Evolutionary conservation across 2,888 invertebrate species (phyloP), one percentile per base, ranked within the genome.

Genomic region (Drosophila nigritarsus): DNA sequence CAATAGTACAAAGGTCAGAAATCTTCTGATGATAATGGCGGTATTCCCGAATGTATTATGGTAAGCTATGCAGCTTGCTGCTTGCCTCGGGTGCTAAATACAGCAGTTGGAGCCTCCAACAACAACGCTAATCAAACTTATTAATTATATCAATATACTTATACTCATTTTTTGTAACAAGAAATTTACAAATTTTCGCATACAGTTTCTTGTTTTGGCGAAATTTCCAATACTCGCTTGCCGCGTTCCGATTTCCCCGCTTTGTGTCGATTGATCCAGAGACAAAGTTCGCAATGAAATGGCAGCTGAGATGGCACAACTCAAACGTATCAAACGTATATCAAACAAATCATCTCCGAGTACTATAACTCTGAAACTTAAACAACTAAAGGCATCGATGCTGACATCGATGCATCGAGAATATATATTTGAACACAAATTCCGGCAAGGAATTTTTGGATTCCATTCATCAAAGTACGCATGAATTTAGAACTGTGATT

Each of bases 131-230:
- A 77, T 59, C 73, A 67, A 75, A 70, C 79, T 87, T 80, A 82
- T 89, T 84, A 83, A 83, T 74, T 81, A 87, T 75, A 13, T 54
- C n/a, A 1, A 45, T 13, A 20, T 45, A 13, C 13, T 13, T 20
- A 15, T 15, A 7, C 45, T 24, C 8, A 38, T 13, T 20, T 45
- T 45, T 45, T 45, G 3, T 13, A 15, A 20, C 13, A 20, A 18
- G 2, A 67, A 74, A 79, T 80, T 83, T 75, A 73, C 76, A 81
- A 73, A 67, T 65, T 69, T 75, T 68, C 76, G 87, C 87, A 75
- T 83, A 76, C 83, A 84, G 83, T 87, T 81, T 30, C 63, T n/a
- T 5, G n/a, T 36, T 36, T 15, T 6, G n/a, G 53, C 71, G 58
- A 67, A 64, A 65, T 60, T 51, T 72, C 49, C 49, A 55, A 24